Evolutionary conservation across 2,888 invertebrate genomes (phyloP).

Genomic region (Phyllotreta striolata): DNA sequence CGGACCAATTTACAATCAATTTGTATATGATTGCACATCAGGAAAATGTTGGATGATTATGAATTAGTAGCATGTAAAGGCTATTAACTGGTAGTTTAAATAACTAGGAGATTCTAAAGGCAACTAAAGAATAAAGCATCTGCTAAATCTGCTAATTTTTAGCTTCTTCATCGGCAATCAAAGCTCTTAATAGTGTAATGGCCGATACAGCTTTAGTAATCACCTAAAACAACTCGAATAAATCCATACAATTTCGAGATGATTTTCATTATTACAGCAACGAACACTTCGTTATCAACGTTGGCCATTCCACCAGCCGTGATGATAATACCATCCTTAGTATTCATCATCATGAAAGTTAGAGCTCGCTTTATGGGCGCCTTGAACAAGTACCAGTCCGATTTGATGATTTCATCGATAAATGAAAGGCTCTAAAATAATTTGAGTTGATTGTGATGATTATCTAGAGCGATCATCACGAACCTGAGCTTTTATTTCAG

Average conservation of each 20-base stretch:
- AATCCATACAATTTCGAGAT: background rate
- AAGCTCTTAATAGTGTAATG: constrained; percentile 6
- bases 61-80: no score
- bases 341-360: constrained; percentile 37
- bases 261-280: constrained; percentile 30
- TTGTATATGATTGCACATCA: background rate
- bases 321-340: constrained; percentile 37
- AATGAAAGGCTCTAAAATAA: constrained; percentile 38
- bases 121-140: no score
- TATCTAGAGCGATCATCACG: background rate
- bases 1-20: no score
- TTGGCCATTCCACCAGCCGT: constrained; percentile 37
- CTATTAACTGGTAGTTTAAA: no score
- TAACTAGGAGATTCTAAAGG: no score
- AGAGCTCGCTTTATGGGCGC: constrained; percentile 37
- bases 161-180: constrained; percentile 2
- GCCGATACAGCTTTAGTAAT: background rate
- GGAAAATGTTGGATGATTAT: no score
- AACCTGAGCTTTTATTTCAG: constrained; percentile 29
- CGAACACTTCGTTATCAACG: constrained; percentile 40
- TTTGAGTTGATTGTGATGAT: background rate
- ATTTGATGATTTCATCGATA: constrained; percentile 35
- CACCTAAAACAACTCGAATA: background rate
- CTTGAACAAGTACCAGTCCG: constrained; percentile 42
- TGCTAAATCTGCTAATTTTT: no score